Evolutionary conservation across 2,113 vertebrate species (phyloP), one percentile per base, ranked within the genome.

Genomic region (Pampusana beccarii): DNA sequence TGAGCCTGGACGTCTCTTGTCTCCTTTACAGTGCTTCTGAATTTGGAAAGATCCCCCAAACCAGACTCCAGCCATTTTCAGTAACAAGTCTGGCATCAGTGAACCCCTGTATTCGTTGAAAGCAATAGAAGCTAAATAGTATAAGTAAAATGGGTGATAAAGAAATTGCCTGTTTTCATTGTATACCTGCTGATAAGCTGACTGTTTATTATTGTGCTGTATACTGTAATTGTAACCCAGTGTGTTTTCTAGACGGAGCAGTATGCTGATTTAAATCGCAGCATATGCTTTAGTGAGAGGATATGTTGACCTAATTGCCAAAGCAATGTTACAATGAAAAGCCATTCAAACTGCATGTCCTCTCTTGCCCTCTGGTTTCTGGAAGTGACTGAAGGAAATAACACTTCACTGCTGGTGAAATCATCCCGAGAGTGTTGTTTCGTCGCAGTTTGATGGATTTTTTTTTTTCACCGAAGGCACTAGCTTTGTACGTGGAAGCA

Each of bases 321-420:
- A 33, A 86, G 70, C 23, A 88, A 83, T 18, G 60, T 73, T 66
- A 11, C 70, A 83, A 83, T 88, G 86, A 92, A 93, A 95, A 95
- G 82, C 67, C 67, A 31, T 74, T 94, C 90, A 83, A 75, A 2
- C 60, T 60, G n/a, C 19, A 0, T 14, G 86, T 88, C 90, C 82
- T 96, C 67, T 62, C 34, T 21, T 96, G 72, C 94, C 74, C 88
- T 74, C 67, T 74, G 46, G n/a, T 78, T 94, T 70, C 85, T 93
- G 92, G 83, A 78, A 94, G 90, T 73, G 56, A 51, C 90, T 88
- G 69, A 83, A 90, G 95, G 94, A 88, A 94, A 53, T 5, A 73
- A 51, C 56, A 29, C 79, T 96, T 92, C 36, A 13, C 12, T 88
- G 46, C 92, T 94, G 88, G 14, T 62, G 88, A 67, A 84, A 64